Base-by-base conservation (phyloP, 2,888 invertebrate genomes). In the Heterodera filipjevi region DNA sequence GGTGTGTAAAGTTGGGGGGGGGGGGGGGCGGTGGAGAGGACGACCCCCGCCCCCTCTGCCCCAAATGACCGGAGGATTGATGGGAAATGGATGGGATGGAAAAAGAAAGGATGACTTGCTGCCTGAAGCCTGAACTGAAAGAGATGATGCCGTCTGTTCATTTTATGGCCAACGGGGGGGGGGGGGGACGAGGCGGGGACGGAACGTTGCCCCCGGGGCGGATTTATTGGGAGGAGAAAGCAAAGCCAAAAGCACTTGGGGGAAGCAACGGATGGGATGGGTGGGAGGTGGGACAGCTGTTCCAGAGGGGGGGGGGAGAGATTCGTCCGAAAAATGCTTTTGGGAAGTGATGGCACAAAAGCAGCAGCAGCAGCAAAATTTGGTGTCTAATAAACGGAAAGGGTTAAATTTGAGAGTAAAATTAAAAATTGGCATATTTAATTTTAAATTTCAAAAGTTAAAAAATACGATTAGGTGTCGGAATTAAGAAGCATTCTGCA, bases 141-240 rank as follows among this genome's bases (percentile, higher is more conserved):
- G 66, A 10, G 66, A 14, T 33, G 33, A 2, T 33, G 33, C 66
- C 66, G 66, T 33, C 66, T 66, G 66, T 66, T 66, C 66, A 66
- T 30, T 66, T 66, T 53, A 53, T 53, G 53, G 53, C 22, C 39
- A 39, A 39, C 10, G 3, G 39, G 10, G 39, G n/a, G n/a, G n/a
- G n/a, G n/a, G n/a, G n/a, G 14, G 66, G 66, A 66, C 39, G 39
- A 10, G 10, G 30, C 66, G 33, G 14, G 66, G 66, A 66, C 39
- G 39, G 39, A 39, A 66, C 66, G 33, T 66, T 27, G 19, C 66
- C 53, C 53, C 53, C 53, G 53, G 27, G 66, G 33, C 14, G 66
- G 27, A 66, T n/a, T 66, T 66, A 66, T 66, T 66, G 66, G 30
- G 33, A 19, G 66, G 66, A 33, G 16, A n/a, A 27, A 53, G 53